Conservation (phyloP, 2,888 invertebrate genomes). For the Lithophane ornitopus region DNA sequence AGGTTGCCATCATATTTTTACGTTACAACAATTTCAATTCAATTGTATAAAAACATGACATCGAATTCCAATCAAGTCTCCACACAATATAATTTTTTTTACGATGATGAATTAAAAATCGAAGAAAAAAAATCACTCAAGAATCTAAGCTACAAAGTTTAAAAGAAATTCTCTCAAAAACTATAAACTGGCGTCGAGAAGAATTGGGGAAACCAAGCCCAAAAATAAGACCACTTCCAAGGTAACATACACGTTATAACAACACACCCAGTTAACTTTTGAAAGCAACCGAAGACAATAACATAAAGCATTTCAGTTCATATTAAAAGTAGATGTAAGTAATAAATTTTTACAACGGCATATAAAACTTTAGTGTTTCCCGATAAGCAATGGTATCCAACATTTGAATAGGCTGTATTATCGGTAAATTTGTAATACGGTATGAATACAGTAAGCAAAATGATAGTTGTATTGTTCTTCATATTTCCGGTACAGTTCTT, state of each 20-base stretch:
- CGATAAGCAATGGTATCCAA: constrained; percentile 76
- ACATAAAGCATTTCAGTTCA: constrained; percentile 60
- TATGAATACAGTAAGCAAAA: constrained; percentile 26
- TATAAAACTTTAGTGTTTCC: constrained; percentile 81
- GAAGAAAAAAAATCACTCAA: not conserved
- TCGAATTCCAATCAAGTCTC: not conserved
- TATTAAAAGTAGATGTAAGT: constrained; percentile 76
- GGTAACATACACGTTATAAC: constrained; percentile 26
- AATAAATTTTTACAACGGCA: constrained; percentile 79
- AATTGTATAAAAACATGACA: not conserved
- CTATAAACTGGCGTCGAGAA: not conserved
- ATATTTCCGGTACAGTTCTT: no score
- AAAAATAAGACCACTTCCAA: not conserved
- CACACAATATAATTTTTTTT: not conserved
- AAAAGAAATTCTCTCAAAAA: not conserved
- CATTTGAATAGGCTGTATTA: constrained; percentile 69
- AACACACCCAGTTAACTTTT: constrained; percentile 52
- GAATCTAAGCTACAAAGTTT: not conserved
- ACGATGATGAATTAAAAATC: not conserved
- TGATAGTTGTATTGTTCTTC: constrained; percentile 7
- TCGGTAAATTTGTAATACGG: constrained; percentile 59
- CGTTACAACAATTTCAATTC: constrained; percentile 7
- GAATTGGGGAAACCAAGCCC: not conserved
- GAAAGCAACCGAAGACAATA: constrained; percentile 52
- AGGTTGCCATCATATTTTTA: not conserved